Percentiles rank a stretch among this genome's conserved stretches.
Evolutionary conservation across 2,113 vertebrate genomes (phyloP).

Genomic region (Protobothrops mucrosquamatus): DNA sequence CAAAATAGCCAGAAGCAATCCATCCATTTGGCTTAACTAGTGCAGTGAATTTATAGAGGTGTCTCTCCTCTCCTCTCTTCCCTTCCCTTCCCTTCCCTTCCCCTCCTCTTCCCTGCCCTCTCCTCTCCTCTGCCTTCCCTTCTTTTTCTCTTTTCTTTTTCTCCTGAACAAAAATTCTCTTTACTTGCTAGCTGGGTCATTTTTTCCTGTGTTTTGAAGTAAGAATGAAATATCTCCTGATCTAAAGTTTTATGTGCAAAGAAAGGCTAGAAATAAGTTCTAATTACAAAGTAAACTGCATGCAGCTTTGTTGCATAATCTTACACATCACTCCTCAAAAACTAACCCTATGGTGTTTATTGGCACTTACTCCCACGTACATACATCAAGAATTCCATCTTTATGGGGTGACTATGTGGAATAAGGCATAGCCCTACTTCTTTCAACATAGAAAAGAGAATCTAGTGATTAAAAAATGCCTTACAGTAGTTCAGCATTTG

Average conservation of each 20-base stretch:
- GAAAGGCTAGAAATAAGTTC: neutral
- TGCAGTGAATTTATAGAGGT: neutral
- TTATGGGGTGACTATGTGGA: neutral
- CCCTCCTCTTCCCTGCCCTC: fast-evolving
- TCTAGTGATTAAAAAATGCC: neutral
- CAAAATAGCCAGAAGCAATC: constrained; percentile 9
- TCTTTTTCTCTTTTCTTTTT: neutral
- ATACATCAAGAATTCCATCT: neutral
- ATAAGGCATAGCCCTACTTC: neutral
- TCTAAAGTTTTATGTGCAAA: neutral
- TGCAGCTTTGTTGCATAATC: neutral
- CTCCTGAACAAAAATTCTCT: neutral
- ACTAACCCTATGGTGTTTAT: neutral
- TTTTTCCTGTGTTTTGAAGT: neutral
- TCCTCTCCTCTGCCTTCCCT: neutral
- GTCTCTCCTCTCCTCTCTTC: neutral
- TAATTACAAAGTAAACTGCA: neutral
- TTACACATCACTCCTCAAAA: neutral
- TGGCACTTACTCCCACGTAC: neutral
- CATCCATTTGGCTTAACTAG: neutral
- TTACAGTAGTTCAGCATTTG: neutral
- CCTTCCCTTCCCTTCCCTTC: neutral
- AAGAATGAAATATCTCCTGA: neutral
- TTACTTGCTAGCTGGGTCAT: neutral
- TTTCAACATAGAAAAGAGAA: neutral